Evolutionary conservation across 2,888 invertebrate genomes (phyloP), one percentile per base, ranked within the genome.

Genomic region (Coremacera marginata): DNA sequence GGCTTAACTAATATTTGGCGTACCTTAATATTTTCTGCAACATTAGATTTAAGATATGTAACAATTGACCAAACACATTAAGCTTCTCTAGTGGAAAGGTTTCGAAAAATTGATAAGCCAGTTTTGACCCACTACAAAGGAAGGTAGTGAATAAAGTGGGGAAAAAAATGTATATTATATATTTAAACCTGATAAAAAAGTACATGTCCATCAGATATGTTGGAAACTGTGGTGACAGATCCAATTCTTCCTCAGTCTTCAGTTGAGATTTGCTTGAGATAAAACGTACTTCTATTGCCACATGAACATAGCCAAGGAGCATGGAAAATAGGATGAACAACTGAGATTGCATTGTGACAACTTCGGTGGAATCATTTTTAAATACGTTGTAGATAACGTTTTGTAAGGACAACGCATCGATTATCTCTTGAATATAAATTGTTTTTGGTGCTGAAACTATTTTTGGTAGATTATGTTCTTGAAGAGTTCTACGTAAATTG

Each of bases 271-370:
- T 85, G 51, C 82, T 84, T 7, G 86, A 91, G 85, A 93, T 91
- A 87, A 93, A 93, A 84, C 92, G 92, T 25, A 93, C 91, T 19
- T 93, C 90, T 49, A 93, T 91, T 60, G 92, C 90, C 1, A 92
- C 91, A 82, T 93, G 92, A 7, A 92, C 90, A 77, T 92, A 90
- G 80, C 94, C 92, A 9, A 94, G 91, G 92, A 94, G 93, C 65
- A 93, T 89, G 79, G 94, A 92, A 63, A 93, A 92, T 4, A 93
- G 84, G 19, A 93, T 91, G 37, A 81, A 81, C 22, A 82, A 57
- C 14, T 81, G 80, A 19, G 78, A 76, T 62, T 81, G 77, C 9
- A 80, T 80, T 3, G 81, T 80, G 3, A 80, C 37, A 22, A 52
- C 34, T 25, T 74, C 74, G 14, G 25, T 37, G 31, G 65, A 52